phyloP scores from a whole-genome alignment of 2,888 invertebrate species.

The Osmoderma eremita region DNA sequence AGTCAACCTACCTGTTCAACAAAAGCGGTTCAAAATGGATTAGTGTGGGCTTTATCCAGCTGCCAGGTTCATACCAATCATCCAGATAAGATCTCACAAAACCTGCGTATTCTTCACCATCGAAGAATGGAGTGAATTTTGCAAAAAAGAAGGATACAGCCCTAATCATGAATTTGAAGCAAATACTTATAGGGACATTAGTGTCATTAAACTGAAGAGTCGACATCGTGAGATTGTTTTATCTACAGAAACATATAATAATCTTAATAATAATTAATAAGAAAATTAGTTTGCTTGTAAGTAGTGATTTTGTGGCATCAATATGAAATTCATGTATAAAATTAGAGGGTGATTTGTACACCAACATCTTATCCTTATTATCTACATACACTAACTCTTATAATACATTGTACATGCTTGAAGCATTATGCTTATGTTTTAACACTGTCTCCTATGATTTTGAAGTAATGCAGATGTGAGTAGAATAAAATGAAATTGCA shows the following conservation, averaged over 20 bases:
- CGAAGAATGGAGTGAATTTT: neutral
- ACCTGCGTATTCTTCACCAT: neutral
- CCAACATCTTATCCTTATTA: too few species aligned
- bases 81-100: neutral
- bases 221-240: neutral
- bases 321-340: neutral
- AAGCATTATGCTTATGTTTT: too few species aligned
- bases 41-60: neutral
- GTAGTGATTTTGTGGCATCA: neutral
- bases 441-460: too few species aligned
- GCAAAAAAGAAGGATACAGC: neutral
- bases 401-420: too few species aligned
- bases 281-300: neutral
- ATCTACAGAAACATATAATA: neutral
- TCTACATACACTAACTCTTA: too few species aligned
- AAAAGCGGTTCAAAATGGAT: neutral
- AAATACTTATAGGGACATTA: neutral
- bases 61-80: neutral
- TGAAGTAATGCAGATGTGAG: too few species aligned
- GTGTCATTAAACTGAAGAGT: neutral
- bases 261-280: neutral
- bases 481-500: too few species aligned
- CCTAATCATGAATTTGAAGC: neutral
- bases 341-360: too few species aligned
- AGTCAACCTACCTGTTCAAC: neutral